Evolutionary conservation across 1,140 invertebrate genomes (phyloP).

Genomic region (Octopus sinensis): DNA sequence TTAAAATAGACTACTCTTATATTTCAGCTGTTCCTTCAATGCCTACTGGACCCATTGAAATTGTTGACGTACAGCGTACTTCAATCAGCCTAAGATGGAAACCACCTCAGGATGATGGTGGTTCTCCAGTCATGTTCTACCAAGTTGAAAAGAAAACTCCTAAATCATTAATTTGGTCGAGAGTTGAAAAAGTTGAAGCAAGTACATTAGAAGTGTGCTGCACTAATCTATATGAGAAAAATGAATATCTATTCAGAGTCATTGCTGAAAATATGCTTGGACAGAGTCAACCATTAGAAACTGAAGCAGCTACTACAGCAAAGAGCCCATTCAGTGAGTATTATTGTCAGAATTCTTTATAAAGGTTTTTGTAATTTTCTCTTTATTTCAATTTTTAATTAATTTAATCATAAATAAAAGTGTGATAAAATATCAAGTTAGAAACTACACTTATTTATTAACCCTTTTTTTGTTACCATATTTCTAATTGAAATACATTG

Average conservation of each 20-base stretch:
- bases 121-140: slow-evolving; percentile 47
- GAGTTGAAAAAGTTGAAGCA: slow-evolving; percentile 31
- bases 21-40: slow-evolving; percentile 66
- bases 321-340: slow-evolving; percentile 87
- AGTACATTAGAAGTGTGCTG: slow-evolving; percentile 57
- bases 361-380: not conserved
- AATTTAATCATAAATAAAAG: not conserved
- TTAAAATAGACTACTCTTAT: too few species aligned
- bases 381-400: not conserved
- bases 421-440: not conserved
- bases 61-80: slow-evolving; percentile 46
- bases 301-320: slow-evolving; percentile 48
- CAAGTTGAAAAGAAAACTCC: slow-evolving; percentile 50
- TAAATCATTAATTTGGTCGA: slow-evolving; percentile 34
- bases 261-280: slow-evolving; percentile 41
- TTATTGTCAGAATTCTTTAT: not conserved
- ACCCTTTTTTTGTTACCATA: not conserved
- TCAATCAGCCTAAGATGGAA: slow-evolving; percentile 85
- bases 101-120: slow-evolving; percentile 67
- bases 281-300: slow-evolving; percentile 72
- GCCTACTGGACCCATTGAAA: slow-evolving; percentile 86
- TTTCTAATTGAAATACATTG: too few species aligned
- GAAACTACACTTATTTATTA: not conserved
- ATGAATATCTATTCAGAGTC: slow-evolving; percentile 92
- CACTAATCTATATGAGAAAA: slow-evolving; percentile 83